Base-by-base conservation (phyloP, 1,140 invertebrate species). In the Rhopalosiphum padi region DNA sequence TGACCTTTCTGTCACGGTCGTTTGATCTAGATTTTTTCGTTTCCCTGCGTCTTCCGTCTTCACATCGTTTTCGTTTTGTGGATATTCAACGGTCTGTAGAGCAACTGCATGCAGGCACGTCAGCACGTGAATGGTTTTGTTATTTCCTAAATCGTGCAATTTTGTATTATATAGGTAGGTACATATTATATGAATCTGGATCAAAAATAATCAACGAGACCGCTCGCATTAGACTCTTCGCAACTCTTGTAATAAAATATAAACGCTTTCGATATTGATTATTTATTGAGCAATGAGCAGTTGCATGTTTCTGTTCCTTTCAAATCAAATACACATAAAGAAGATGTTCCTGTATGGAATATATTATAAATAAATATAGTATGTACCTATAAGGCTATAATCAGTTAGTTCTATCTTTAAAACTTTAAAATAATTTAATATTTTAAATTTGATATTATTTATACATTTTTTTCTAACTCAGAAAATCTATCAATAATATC, bases 1-100 rank as follows among this genome's bases (percentile, higher is more conserved):
- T 92, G 68, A 92, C 91, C 91, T 92, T 92, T 37, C 46, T 83
- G 91, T 92, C 91, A 92, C 77, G 68, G 77, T 92, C 68, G 91
- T 77, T 82, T 51, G 91, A n/a, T 48, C 91, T 83, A 51, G 46
- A 91, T 89, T 86, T 86, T 86, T 86, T 86, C 30, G 41, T 46
- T 46, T 86, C 11, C 35, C n/a, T 37, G 22, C 21, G 60, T 68
- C 60, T 68, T 68, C 23, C 41, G 41, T 11, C 41, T 5, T 25
- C 23, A 11, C 43, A 41, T 30, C 43, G 85, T 88, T 46, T 87
- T 87, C 25, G 11, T 87, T 89, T 55, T 41, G 9, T 41, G 88
- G 51, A 89, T 89, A 89, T 89, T 55, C 51, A n/a, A 41, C 23
- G 88, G 88, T 55, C 35, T 18, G 51, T 35, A 21, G 51, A 55